A percentile compares a stretch with the other conserved stretches of the same genome.
Conservation (phyloP, 2,797 vertebrate genomes). For the Diglossa cyanea region DNA sequence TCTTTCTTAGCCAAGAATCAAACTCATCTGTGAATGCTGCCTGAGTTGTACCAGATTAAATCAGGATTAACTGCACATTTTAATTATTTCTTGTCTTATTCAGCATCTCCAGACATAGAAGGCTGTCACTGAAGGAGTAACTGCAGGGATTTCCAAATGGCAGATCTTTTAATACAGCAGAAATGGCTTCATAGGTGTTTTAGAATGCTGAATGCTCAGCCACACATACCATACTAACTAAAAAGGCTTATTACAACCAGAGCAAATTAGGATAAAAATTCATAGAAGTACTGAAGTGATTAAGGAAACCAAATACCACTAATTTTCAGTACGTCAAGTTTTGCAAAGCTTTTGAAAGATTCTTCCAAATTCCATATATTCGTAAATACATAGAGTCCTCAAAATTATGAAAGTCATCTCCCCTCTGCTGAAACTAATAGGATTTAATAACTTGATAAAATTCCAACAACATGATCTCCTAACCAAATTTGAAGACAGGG, state of each 20-base stretch:
- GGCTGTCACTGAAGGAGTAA: background rate
- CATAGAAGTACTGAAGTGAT: background rate
- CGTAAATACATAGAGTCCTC: background rate
- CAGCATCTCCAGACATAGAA: background rate
- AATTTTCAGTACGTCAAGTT: background rate
- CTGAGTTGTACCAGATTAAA: background rate
- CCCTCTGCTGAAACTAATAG: background rate
- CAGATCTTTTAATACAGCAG: background rate
- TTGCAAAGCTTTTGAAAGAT: background rate
- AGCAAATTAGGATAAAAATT: background rate
- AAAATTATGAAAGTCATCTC: background rate
- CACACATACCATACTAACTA: background rate
- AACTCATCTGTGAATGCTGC: background rate
- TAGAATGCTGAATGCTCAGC: background rate
- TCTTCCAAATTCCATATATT: background rate
- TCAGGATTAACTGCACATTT: background rate
- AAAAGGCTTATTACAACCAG: background rate
- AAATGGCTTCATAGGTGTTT: background rate
- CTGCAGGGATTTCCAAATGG: background rate
- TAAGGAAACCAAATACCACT: background rate
- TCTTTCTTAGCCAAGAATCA: background rate
- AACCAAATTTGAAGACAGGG: background rate
- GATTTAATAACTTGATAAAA: background rate
- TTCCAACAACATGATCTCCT: background rate
- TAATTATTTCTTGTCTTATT: background rate